Conservation (phyloP, 2,797 vertebrate genomes). For the Varecia variegata region DNA sequence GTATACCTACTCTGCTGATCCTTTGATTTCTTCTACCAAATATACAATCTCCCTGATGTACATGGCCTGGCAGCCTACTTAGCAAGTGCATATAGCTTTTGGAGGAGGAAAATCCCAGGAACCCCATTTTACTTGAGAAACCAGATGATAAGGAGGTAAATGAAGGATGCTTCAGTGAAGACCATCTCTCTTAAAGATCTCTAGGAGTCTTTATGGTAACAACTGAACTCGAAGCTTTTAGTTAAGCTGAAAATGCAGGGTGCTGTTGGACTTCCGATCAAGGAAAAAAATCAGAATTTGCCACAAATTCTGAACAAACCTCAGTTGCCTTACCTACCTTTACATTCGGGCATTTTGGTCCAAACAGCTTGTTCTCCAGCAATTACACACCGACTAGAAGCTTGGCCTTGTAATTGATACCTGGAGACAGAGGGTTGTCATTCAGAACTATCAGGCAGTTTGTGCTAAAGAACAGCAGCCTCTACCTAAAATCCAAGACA, state of each 20-base stretch:
- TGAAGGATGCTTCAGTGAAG: not conserved
- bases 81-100: not conserved
- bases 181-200: not conserved
- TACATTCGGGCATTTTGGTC: conserved; percentile 68
- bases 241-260: not conserved
- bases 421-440: conserved; percentile 32
- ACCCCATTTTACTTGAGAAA: not conserved
- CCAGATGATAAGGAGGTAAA: not conserved
- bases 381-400: conserved; percentile 71
- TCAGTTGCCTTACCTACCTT: conserved; percentile 45
- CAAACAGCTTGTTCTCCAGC: conserved; percentile 41
- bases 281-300: not conserved
- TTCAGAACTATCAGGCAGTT: not conserved
- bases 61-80: not conserved
- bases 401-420: conserved; percentile 59
- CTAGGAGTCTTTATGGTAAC: not conserved
- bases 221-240: not conserved
- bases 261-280: not conserved
- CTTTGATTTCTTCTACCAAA: not conserved
- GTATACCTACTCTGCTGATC: not conserved
- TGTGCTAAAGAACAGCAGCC: not conserved
- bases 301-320: not conserved
- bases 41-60: not conserved
- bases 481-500: not conserved
- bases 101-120: not conserved